Conservation (phyloP, 2,888 invertebrate genomes). For the Danaus chrysippus region DNA sequence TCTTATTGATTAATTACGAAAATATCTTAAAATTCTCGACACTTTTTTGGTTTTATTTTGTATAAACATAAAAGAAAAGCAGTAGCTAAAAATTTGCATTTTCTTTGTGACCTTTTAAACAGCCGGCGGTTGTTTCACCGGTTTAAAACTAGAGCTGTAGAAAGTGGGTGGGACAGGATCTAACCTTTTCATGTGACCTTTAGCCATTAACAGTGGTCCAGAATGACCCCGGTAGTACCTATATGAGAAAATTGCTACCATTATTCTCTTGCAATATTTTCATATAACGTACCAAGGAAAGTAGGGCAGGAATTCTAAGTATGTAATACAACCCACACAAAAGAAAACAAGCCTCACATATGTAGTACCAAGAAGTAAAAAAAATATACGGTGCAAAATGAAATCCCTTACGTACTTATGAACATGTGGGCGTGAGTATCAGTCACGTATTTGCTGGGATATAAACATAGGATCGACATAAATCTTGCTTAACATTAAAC, state of each 20-base stretch:
- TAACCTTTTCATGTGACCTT: slow-evolving; percentile 69
- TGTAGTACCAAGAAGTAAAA: not conserved
- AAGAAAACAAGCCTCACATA: not conserved
- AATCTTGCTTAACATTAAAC: slow-evolving; percentile 57
- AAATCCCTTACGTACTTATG: slow-evolving; percentile 21
- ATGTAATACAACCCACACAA: not conserved
- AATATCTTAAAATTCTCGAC: too few relatives aligned
- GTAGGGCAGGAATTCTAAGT: not conserved
- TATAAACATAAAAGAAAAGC: not conserved
- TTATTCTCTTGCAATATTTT: slow-evolving; percentile 52
- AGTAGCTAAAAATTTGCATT: slow-evolving; percentile 12
- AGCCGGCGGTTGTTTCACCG: slow-evolving; percentile 54
- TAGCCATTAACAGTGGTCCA: slow-evolving; percentile 53
- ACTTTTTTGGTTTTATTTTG: too few relatives aligned
- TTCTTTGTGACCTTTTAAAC: slow-evolving; percentile 40
- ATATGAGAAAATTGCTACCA: slow-evolving; percentile 63
- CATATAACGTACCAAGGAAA: slow-evolving; percentile 44
- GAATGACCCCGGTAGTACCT: slow-evolving; percentile 56
- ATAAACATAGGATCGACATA: slow-evolving; percentile 64
- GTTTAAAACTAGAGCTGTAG: slow-evolving; percentile 60
- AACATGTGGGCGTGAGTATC: slow-evolving; percentile 66
- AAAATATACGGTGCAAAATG: slow-evolving; percentile 4
- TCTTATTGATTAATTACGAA: too few relatives aligned
- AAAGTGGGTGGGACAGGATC: slow-evolving; percentile 69
- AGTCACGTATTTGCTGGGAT: slow-evolving; percentile 74